These are phyloP conservation scores for Pheosia gnoma DNA, from an alignment of 2,888 invertebrate species.

Conservation along the genomic window DNA sequence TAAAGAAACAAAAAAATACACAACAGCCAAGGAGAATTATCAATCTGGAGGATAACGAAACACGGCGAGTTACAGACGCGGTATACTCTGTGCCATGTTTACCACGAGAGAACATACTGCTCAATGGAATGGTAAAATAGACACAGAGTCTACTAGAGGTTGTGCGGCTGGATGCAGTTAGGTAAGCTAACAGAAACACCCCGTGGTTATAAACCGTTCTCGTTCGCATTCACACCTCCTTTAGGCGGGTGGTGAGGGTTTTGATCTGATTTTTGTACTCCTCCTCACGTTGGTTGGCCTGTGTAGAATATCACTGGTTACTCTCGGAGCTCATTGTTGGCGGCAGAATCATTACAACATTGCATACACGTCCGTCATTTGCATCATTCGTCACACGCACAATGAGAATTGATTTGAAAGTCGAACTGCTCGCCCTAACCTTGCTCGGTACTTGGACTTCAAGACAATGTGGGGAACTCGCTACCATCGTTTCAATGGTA, in stretches of 20 bases:
- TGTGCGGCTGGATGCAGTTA: conserved; percentile 74
- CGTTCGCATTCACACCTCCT: conserved; percentile 92
- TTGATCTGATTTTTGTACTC: conserved; percentile 99
- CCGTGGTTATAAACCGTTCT: conserved; percentile 63
- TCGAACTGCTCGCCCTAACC: conserved; percentile 27
- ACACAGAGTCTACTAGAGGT: conserved; percentile 53
- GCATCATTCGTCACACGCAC: conserved; percentile 31
- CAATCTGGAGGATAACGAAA: conserved; percentile 53
- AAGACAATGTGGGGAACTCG: conserved; percentile 24
- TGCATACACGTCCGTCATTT: conserved; percentile 21
- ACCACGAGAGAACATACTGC: conserved; percentile 43
- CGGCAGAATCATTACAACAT: conserved; percentile 10
- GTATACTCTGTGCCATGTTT: conserved; percentile 60
- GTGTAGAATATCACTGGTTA: conserved; percentile 65
- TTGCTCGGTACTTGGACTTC: conserved; percentile 25
- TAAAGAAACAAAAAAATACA: conserved; percentile 54
- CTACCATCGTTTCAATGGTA: conserved; percentile 19
- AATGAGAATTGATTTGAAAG: conserved; percentile 32
- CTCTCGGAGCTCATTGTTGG: conserved; percentile 23
- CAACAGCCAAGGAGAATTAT: conserved; percentile 56
- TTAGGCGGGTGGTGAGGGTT: conserved; percentile 98
- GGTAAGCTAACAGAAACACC: conserved; percentile 72
- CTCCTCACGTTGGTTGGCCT: conserved; percentile 99
- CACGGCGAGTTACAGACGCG: conserved; percentile 57
- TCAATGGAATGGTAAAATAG: conserved; percentile 47